Evolutionary conservation across 2,113 vertebrate genomes (phyloP), one percentile per base, ranked within the genome.

Genomic region (Abramis brama): DNA sequence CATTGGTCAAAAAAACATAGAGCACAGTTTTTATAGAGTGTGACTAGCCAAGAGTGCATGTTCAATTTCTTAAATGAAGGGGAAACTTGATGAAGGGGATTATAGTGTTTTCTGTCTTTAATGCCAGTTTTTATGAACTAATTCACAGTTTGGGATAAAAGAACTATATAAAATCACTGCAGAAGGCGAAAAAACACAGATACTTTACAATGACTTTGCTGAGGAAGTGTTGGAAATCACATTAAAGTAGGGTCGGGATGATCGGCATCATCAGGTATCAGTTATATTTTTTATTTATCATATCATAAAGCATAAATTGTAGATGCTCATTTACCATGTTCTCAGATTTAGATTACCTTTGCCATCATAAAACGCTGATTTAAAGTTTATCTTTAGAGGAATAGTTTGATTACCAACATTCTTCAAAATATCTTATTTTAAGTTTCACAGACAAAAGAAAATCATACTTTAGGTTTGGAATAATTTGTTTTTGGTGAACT

Each of bases 51-150:
- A 80, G n/a, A 27, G 21, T 79, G 57, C 12, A 25, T 59, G 76
- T 78, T n/a, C 13, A 62, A 62, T n/a, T 80, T 64, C 59, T 45
- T 6, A 64, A 64, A 17, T 11, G n/a, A 62, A 64, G 60, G 57
- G 59, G 25, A 10, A 27, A 21, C 43, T 30, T 27, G 36, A 64
- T 80, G 57, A 80, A 80, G 13, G 2, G 36, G 15, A 21, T 80
- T 59, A 62, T 60, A 21, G 39, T 66, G 60, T 80, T 80, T 27
- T 80, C 39, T 25, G 33, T n/a, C 57, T 79, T 60, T 60, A 79
- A 60, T 60, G 30, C 2, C 57, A 17, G 23, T 62, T 80, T 79
- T 80, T 23, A 78, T 59, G 47, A 36, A 62, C 33, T 43, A 47
- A 64, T 62, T 80, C n/a, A 21, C 23, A 66, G 17, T 45, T 64